Conservation (phyloP, 1,140 invertebrate genomes). For the Cylas formicarius region DNA sequence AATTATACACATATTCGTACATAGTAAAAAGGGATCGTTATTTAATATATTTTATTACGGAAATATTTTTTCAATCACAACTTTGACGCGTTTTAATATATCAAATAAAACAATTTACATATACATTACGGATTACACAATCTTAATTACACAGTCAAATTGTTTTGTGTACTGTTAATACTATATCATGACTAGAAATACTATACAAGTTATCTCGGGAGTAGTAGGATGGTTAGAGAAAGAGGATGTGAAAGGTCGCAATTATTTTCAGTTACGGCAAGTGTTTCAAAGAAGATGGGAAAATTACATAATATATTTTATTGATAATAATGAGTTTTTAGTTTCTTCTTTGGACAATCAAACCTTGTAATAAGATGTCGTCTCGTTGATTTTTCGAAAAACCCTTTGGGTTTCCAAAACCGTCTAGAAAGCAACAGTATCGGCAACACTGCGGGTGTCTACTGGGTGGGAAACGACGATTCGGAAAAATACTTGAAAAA, state of each 20-base stretch:
- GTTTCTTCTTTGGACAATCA: conserved; percentile 21
- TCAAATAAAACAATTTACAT: background rate
- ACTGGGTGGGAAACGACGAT: no score
- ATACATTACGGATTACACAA: background rate
- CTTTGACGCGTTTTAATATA: conserved; percentile 26
- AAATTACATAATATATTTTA: conserved; percentile 2
- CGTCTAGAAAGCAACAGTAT: no score
- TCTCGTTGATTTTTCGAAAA: background rate
- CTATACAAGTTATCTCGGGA: conserved; percentile 7
- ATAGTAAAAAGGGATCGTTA: conserved; percentile 1
- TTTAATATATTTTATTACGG: conserved; percentile 8
- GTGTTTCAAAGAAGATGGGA: background rate
- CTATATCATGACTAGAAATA: conserved; percentile 14
- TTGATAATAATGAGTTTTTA: conserved; percentile 23
- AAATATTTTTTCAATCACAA: conserved; percentile 27
- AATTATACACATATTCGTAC: background rate
- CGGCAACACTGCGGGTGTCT: no score
- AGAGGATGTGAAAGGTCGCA: conserved; percentile 21
- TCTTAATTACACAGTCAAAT: conserved; percentile 11
- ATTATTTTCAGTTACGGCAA: background rate
- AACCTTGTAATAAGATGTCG: conserved; percentile 20
- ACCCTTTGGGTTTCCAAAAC: background rate
- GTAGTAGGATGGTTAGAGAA: conserved; percentile 3
- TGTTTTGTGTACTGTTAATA: conserved; percentile 13
- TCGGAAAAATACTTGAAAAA: conserved; percentile 20